A percentile compares a stretch with the other conserved stretches of the same genome.
These are phyloP conservation scores for Ceratina japonica DNA, from an alignment of 1,140 invertebrate species.

Conservation along the genomic window DNA sequence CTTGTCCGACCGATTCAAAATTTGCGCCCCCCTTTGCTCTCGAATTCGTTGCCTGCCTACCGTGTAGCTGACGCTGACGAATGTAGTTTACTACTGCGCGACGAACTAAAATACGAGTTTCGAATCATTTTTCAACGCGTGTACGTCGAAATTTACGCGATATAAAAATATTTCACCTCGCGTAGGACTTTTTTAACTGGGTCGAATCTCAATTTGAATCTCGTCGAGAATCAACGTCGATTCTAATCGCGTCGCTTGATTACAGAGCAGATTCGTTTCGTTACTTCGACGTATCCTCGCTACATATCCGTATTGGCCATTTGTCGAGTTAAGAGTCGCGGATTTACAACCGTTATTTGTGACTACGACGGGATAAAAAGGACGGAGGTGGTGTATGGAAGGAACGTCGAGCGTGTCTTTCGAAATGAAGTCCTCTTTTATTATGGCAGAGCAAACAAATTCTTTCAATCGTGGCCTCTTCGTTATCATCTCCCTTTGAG, in stretches of 20 bases:
- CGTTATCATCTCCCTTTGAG: slow-evolving; percentile 52
- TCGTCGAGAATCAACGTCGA: slow-evolving; percentile 3
- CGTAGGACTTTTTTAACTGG: not conserved
- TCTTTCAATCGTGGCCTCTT: slow-evolving; percentile 47
- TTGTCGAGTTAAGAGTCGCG: slow-evolving; percentile 19
- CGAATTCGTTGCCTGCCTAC: no score
- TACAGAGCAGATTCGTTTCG: slow-evolving; percentile 13
- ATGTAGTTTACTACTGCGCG: no score
- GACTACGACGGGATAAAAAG: slow-evolving; percentile 21
- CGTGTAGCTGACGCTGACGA: no score
- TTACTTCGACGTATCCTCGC: slow-evolving; percentile 8
- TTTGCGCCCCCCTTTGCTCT: not conserved
- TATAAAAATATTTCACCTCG: no score
- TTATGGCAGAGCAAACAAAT: slow-evolving; percentile 52
- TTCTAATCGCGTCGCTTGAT: slow-evolving; percentile 10
- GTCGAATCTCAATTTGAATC: not conserved
- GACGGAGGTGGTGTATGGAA: not conserved
- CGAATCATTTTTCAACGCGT: no score
- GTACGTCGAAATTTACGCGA: no score
- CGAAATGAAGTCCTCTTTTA: slow-evolving; percentile 44
- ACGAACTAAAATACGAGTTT: no score
- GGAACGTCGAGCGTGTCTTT: slow-evolving; percentile 43
- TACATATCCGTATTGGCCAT: not conserved
- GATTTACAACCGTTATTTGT: slow-evolving; percentile 16
- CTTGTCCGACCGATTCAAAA: slow-evolving; percentile 19